Evolutionary conservation across 2,797 vertebrate species (phyloP).

Genomic region (Thripadectes ignobilis): DNA sequence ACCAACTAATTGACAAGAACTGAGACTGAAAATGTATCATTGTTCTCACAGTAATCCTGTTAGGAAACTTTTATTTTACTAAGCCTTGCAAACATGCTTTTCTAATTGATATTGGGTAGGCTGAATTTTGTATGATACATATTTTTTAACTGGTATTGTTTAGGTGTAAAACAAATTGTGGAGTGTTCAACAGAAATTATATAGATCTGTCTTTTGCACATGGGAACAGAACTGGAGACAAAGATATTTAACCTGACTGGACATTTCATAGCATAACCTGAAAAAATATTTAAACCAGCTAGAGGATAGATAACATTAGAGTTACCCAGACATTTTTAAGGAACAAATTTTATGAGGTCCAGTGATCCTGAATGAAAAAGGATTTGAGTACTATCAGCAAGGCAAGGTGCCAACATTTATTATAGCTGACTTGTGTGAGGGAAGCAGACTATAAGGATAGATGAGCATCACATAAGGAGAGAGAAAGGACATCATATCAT

Average conservation of each 20-base stretch:
- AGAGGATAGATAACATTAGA: neutral
- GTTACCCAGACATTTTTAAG: neutral
- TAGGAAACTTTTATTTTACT: constrained; percentile 4
- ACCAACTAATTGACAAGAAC: constrained; percentile 5
- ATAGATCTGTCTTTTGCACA: neutral
- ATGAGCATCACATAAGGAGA: neutral
- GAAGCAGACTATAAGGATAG: neutral
- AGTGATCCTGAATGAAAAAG: neutral
- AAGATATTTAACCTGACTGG: neutral
- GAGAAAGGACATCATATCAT: neutral
- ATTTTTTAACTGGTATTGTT: neutral
- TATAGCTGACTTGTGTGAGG: neutral
- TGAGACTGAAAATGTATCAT: neutral
- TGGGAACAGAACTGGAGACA: neutral
- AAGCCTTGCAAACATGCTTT: neutral
- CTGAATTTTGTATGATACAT: neutral
- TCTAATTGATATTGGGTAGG: neutral
- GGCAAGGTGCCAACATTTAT: neutral
- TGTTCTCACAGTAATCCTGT: constrained; percentile 8
- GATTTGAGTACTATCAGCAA: neutral
- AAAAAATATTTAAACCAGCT: neutral
- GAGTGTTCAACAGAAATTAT: neutral
- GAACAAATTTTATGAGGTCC: neutral
- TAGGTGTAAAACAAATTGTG: neutral
- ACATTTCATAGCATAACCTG: neutral